These are phyloP conservation scores for Aphidoletes aphidimyza DNA, from an alignment of 2,888 invertebrate genomes.

Conservation along the genomic window DNA sequence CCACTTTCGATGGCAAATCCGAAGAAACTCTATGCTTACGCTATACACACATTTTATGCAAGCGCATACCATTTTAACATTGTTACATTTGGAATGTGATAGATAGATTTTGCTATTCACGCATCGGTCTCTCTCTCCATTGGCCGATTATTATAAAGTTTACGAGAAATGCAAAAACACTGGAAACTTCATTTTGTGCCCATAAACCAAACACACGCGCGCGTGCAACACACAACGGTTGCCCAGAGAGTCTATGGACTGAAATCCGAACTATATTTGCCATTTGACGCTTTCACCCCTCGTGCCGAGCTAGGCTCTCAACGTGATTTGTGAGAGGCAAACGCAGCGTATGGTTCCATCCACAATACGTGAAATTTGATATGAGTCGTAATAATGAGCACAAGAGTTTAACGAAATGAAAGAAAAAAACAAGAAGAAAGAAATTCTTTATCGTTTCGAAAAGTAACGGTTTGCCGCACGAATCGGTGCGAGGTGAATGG, in stretches of 20 bases:
- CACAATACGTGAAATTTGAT: background rate
- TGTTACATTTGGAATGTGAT: too few species aligned
- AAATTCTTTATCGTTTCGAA: background rate
- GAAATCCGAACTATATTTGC: conserved; percentile 16
- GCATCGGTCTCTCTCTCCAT: too few species aligned
- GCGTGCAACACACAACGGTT: too few species aligned
- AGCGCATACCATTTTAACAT: too few species aligned
- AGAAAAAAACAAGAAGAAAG: background rate
- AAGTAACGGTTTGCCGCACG: background rate
- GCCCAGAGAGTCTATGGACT: background rate
- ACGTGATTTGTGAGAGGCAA: conserved; percentile 16
- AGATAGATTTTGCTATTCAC: too few species aligned
- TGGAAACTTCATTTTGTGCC: too few species aligned
- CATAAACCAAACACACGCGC: too few species aligned
- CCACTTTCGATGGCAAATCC: too few species aligned
- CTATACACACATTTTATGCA: too few species aligned
- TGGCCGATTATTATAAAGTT: too few species aligned
- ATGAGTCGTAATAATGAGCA: background rate
- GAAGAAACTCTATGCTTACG: too few species aligned
- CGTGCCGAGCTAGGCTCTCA: background rate
- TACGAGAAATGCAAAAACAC: too few species aligned
- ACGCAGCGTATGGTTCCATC: background rate
- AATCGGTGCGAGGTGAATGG: background rate
- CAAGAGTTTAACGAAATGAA: background rate
- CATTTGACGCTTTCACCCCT: conserved; percentile 29